Percentiles rank a stretch among this genome's conserved stretches.
Conservation (phyloP, 2,113 vertebrate genomes). For the Malurus alboscapulatus region DNA sequence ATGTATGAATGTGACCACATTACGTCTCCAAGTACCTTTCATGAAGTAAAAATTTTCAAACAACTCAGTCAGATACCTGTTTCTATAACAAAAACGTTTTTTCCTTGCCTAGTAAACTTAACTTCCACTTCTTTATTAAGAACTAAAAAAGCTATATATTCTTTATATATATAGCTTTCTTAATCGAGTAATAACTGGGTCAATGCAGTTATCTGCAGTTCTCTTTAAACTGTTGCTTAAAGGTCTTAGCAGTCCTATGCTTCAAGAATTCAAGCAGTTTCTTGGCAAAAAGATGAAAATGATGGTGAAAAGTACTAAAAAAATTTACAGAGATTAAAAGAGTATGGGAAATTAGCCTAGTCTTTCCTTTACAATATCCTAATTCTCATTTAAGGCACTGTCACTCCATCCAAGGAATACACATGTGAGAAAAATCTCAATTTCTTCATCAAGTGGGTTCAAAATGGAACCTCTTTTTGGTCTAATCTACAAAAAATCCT, state of each 20-base stretch:
- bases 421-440: not conserved
- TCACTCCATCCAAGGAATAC: not conserved
- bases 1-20: not conserved
- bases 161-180: too few relatives aligned
- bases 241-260: not conserved
- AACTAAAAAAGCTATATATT: not conserved
- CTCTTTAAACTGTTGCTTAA: not conserved
- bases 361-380: not conserved
- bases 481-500: not conserved
- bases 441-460: not conserved
- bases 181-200: not conserved
- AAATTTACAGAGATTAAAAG: not conserved
- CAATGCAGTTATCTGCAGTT: not conserved
- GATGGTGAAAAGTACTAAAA: not conserved
- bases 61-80: not conserved
- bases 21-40: not conserved
- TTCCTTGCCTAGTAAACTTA: not conserved
- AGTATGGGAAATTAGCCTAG: not conserved
- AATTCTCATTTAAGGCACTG: not conserved
- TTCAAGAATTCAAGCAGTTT: not conserved
- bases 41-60: not conserved
- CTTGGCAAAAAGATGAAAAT: not conserved
- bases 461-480: not conserved
- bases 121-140: not conserved
- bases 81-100: not conserved